Base-by-base conservation (phyloP, 2,797 vertebrate genomes). In the Phyllotis vaccarum region DNA sequence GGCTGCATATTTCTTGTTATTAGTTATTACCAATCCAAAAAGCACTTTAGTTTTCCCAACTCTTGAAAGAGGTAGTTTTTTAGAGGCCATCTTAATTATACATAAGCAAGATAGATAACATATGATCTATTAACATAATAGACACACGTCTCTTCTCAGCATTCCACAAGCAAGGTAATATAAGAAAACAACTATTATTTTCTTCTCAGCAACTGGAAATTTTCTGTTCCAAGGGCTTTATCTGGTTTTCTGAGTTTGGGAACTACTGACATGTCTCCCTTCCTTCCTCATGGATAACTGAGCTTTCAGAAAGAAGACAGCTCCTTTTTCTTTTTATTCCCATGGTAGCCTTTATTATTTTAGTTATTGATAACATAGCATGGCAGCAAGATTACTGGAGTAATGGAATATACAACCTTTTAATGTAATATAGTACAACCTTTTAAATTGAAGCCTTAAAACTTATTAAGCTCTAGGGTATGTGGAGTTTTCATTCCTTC, bases 331-430 rank as follows among this genome's bases (percentile, higher is more conserved):
- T 49, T 22, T 66, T 31, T 46, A 90, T 14, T 34, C 98, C 98
- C 97, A n/a, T n/a, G 97, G 97, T 98, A 98, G 96, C 97, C 96
- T 98, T 98, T 98, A 91, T 91, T 96, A 49, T 89, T 98, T 98
- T 93, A 98, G 98, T 98, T 98, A 98, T 98, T 96, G 98, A 98
- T 98, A 98, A 97, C 98, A 98, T 97, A 98, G 98, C 98, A 98
- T 70, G 95, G 94, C 98, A 98, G 98, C 98, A 97, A 98, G 98
- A 98, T 98, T 98, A 98, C 98, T 98, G 96, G 96, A 98, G 97
- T 97, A 99, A 98, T 98, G 98, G 98, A 97, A 96, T 95, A 95
- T 95, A 98, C 21, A 40, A 5, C 37, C 0, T 74, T 68, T 74
- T 97, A 99, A 98, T 98, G 98, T 98, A 97, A 96, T 95, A 90